A percentile compares a stretch with the other conserved stretches of the same genome.
Conservation (phyloP, 2,888 invertebrate species). For the Acanthosepion pharaonis region DNA sequence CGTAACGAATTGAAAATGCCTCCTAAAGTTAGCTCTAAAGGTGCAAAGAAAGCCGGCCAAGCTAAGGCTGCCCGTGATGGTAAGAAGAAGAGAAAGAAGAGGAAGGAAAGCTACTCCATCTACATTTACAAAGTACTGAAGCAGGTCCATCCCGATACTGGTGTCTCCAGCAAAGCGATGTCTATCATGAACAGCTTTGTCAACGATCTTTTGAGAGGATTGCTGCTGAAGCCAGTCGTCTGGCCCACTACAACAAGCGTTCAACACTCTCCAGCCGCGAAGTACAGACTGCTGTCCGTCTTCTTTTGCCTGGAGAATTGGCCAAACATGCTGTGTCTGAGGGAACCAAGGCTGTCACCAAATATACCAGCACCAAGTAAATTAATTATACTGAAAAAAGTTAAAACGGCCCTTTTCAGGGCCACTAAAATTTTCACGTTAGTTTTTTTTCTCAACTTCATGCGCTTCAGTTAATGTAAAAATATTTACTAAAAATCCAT, state of each 20-base stretch:
- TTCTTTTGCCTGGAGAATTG: constrained; percentile 83
- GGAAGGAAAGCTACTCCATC: constrained; percentile 64
- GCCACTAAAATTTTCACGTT: no score
- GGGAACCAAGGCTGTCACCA: constrained; percentile 73
- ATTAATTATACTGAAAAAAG: not conserved
- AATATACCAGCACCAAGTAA: constrained; percentile 65
- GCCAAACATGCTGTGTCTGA: constrained; percentile 80
- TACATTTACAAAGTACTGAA: constrained; percentile 69
- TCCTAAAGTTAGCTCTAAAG: constrained; percentile 50
- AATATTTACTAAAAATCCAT: no score
- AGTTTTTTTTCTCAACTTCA: no score
- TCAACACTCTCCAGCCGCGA: constrained; percentile 80
- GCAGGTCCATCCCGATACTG: constrained; percentile 71
- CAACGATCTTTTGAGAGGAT: constrained; percentile 71
- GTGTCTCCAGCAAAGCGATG: constrained; percentile 61
- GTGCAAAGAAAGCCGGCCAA: constrained; percentile 64
- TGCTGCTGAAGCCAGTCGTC: constrained; percentile 65
- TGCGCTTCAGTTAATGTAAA: no score
- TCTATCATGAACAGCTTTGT: constrained; percentile 68
- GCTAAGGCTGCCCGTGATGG: constrained; percentile 60
- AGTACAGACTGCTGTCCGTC: constrained; percentile 81
- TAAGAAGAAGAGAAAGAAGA: constrained; percentile 63
- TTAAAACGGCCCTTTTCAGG: not conserved
- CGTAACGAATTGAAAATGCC: not conserved
- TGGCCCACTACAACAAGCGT: constrained; percentile 66